phyloP scores from a whole-genome alignment of 2,113 vertebrate genomes.

The Protobothrops flavoviridis region DNA sequence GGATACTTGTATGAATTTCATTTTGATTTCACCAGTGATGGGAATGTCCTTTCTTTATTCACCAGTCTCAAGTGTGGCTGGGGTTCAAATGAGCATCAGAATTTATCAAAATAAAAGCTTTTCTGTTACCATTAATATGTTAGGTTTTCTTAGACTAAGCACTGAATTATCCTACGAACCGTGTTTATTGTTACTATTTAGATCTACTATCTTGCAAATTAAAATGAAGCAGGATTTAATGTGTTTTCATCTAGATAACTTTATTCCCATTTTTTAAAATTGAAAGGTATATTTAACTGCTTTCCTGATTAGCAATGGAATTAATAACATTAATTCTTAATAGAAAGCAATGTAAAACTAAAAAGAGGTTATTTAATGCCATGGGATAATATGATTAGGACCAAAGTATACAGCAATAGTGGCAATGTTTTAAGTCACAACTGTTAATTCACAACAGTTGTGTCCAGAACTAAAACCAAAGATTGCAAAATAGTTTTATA shows the following conservation, averaged over 20 bases:
- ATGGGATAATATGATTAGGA: background rate
- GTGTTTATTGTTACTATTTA: background rate
- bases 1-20: background rate
- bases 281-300: constrained; percentile 11
- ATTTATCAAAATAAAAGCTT: background rate
- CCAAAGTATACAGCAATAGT: background rate
- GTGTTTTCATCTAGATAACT: background rate
- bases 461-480: background rate
- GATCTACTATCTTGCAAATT: background rate
- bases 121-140: background rate
- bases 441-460: background rate
- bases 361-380: background rate
- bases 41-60: background rate
- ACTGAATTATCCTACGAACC: background rate
- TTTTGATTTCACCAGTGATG: background rate
- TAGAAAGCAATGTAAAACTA: constrained; percentile 12
- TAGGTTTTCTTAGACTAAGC: background rate
- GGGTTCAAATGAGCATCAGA: background rate
- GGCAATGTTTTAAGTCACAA: background rate
- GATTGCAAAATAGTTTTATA: background rate
- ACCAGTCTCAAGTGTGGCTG: background rate
- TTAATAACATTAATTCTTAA: background rate
- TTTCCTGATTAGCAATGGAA: background rate
- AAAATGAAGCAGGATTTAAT: background rate
- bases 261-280: background rate